phyloP scores from a whole-genome alignment of 2,113 vertebrate genomes.

The Pangasianodon gigas region DNA sequence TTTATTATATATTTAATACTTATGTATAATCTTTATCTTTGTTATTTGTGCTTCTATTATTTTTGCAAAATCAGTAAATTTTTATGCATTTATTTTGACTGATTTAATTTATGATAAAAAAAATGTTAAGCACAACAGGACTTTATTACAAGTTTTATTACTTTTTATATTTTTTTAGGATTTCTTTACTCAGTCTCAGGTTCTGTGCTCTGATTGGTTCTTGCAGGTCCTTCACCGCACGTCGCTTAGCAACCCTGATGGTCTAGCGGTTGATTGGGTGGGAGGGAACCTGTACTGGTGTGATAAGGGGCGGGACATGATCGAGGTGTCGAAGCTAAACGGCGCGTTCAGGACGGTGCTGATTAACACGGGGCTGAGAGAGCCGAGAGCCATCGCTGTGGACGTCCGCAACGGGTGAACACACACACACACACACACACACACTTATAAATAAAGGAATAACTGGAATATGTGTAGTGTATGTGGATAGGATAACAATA shows the following conservation, averaged over 20 bases:
- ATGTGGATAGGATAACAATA: background rate
- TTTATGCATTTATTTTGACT: background rate
- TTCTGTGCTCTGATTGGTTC: background rate
- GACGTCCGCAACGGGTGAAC: constrained; percentile 90
- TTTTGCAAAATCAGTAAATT: background rate
- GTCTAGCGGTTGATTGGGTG: constrained; percentile 97
- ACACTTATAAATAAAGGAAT: background rate
- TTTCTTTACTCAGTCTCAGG: constrained; percentile 13
- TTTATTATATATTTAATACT: background rate
- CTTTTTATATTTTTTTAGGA: background rate
- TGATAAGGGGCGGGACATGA: constrained; percentile 95
- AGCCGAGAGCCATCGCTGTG: constrained; percentile 90
- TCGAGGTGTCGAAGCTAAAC: constrained; percentile 94
- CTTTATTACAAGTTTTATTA: background rate
- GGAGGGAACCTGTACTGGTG: constrained; percentile 98
- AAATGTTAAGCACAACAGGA: background rate
- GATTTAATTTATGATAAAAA: background rate
- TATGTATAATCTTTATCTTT: background rate
- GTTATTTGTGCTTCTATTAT: background rate
- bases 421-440: background rate
- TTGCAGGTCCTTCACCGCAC: constrained; percentile 92
- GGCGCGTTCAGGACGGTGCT: constrained; percentile 90
- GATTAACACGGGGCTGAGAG: constrained; percentile 88
- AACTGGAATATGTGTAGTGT: background rate
- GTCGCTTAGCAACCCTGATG: constrained; percentile 91